Evolutionary conservation across 53 echinoderm and acorn worm species (phyloP).

Genomic region (Zoroaster sp.): DNA sequence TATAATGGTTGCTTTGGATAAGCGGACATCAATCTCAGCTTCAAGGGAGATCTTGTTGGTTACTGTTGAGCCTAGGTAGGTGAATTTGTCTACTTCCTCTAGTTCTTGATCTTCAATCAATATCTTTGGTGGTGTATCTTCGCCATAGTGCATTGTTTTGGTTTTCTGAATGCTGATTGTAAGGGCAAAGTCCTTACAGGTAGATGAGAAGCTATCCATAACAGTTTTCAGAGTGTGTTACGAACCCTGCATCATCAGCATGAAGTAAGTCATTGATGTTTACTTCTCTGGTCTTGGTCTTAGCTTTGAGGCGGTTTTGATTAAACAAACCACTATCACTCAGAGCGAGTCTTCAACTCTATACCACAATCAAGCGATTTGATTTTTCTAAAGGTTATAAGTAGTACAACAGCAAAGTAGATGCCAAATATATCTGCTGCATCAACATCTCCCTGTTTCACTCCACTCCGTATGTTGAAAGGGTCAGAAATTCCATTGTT

Average conservation of each 20-base stretch:
- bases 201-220: not conserved
- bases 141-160: not conserved
- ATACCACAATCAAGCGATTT: not conserved
- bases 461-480: not conserved
- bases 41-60: not conserved
- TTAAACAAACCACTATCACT: not conserved
- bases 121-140: not conserved
- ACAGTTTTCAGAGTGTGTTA: not conserved
- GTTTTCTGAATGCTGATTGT: not conserved
- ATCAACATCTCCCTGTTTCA: not conserved
- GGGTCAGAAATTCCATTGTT: not conserved
- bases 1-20: not conserved
- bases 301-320: not conserved
- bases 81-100: not conserved
- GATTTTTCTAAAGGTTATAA: not conserved
- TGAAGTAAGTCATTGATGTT: not conserved
- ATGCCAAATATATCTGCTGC: not conserved
- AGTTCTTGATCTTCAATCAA: not conserved
- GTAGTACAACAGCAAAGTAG: not conserved
- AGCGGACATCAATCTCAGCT: not conserved
- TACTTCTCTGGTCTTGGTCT: not conserved
- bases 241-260: not conserved
- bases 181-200: not conserved
- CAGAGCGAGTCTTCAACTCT: not conserved
- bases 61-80: not conserved